These are phyloP conservation scores for Paramuricea clavata DNA, from an alignment of 92 coral and sea anemone species.

Conservation along the genomic window DNA sequence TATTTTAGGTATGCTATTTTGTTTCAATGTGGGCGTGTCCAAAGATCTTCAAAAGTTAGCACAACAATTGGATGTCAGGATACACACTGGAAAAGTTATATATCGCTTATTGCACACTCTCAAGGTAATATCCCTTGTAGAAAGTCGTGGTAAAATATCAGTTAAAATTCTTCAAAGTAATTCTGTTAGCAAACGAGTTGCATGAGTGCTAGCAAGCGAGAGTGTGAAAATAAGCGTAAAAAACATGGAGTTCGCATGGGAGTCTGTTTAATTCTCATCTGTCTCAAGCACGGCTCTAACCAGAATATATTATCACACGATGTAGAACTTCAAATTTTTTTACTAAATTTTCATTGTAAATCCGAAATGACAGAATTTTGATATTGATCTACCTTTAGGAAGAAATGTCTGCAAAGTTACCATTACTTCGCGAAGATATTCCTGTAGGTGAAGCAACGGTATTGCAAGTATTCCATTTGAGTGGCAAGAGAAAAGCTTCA, in stretches of 20 bases:
- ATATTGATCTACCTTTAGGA: slow-evolving; percentile 53
- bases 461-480: slow-evolving; percentile 82
- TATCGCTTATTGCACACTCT: slow-evolving; percentile 86
- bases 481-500: slow-evolving; percentile 83
- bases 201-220: too few species aligned
- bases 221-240: too few species aligned
- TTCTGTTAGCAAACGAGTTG: too few species aligned
- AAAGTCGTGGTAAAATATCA: too few species aligned
- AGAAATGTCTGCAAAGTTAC: slow-evolving; percentile 84
- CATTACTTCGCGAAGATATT: slow-evolving; percentile 76
- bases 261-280: too few species aligned
- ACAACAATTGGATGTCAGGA: slow-evolving; percentile 73
- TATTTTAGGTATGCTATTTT: slow-evolving; percentile 81
- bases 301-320: too few species aligned
- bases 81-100: slow-evolving; percentile 85
- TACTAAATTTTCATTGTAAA: too few species aligned
- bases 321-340: too few species aligned
- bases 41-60: slow-evolving; percentile 86
- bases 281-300: too few species aligned
- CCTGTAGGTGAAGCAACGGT: slow-evolving; percentile 87
- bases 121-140: slow-evolving; percentile 73
- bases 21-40: slow-evolving; percentile 86
- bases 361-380: not conserved
- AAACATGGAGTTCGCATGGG: too few species aligned
- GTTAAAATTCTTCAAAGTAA: too few species aligned